Evolutionary conservation across 1,140 invertebrate species (phyloP).

Genomic region (Anoplophora glabripennis): DNA sequence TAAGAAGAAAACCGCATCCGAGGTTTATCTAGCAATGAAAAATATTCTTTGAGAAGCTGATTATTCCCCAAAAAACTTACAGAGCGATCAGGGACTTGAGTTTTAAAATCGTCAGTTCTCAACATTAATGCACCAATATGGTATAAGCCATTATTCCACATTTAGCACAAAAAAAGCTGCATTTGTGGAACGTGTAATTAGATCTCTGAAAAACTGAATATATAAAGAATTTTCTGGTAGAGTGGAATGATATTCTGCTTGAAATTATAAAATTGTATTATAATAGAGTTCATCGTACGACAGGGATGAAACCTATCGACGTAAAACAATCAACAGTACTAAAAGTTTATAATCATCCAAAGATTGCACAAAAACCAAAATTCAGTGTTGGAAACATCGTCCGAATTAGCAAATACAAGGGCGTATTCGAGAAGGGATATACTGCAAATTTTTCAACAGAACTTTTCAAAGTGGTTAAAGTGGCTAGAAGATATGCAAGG

Average conservation of each 20-base stretch:
- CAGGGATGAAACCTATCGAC: conserved; percentile 36
- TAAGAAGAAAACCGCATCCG: conserved; percentile 36
- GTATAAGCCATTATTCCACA: conserved; percentile 46
- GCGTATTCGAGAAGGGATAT: conserved; percentile 48
- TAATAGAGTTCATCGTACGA: conserved; percentile 42
- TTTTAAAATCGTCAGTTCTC: conserved; percentile 40
- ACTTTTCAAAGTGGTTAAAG: conserved; percentile 44
- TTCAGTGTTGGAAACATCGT: conserved; percentile 44
- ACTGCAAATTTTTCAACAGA: conserved; percentile 48
- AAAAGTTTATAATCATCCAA: conserved; percentile 25
- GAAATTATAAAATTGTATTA: conserved; percentile 41
- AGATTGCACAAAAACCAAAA: conserved; percentile 19
- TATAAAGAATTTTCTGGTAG: conserved; percentile 43
- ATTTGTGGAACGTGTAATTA: conserved; percentile 49
- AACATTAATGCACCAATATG: conserved; percentile 36
- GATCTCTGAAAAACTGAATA: conserved; percentile 48
- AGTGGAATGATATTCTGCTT: conserved; percentile 39
- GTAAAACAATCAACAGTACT: conserved; percentile 29
- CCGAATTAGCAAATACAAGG: conserved; percentile 47
- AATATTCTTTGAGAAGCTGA: conserved; percentile 24
- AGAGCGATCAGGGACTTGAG: conserved; percentile 45
- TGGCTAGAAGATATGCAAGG: conserved; percentile 40
- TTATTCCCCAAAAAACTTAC: conserved; percentile 27
- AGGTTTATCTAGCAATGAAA: conserved; percentile 33
- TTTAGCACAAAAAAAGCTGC: conserved; percentile 46